Percentiles rank a stretch among this genome's conserved stretches.
Conservation (phyloP, 1,140 invertebrate species). For the Drosophila nikananu region DNA sequence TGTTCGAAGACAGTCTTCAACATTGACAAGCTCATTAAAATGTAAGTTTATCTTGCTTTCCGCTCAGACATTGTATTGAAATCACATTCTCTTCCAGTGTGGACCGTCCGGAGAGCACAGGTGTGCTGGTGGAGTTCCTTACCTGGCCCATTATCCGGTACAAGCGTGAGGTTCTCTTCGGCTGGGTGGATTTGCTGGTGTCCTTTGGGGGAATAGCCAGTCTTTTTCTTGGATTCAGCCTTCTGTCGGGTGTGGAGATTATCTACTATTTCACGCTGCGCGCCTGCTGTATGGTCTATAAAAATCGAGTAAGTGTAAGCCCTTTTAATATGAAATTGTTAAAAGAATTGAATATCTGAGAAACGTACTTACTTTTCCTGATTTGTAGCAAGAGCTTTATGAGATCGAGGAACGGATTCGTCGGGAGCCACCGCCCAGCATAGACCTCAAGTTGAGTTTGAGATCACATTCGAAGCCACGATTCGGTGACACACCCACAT, state of each 20-base stretch:
- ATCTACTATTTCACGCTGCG: constrained; percentile 90
- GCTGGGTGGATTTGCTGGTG: constrained; percentile 91
- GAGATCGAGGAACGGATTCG: constrained; percentile 79
- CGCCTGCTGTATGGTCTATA: constrained; percentile 88
- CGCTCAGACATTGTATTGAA: too few species aligned
- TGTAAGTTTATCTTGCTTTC: constrained; percentile 72
- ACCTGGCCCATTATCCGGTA: constrained; percentile 91
- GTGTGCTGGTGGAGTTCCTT: constrained; percentile 87
- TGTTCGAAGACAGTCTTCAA: constrained; percentile 91
- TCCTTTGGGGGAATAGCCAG: constrained; percentile 89
- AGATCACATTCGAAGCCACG: constrained; percentile 46
- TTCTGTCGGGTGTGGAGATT: constrained; percentile 90
- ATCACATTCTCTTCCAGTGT: background rate
- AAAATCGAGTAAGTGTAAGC: constrained; percentile 67
- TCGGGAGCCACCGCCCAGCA: constrained; percentile 67
- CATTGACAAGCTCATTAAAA: constrained; percentile 89
- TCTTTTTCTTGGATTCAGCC: constrained; percentile 90
- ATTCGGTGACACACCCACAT: constrained; percentile 2
- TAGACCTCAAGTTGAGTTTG: constrained; percentile 65
- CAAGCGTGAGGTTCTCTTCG: constrained; percentile 91
- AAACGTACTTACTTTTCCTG: background rate
- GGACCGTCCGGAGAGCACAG: constrained; percentile 58
- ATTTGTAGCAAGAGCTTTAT: constrained; percentile 73
- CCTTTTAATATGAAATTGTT: too few species aligned
- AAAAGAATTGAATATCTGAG: background rate